Percentiles rank a stretch among this genome's conserved stretches.
Evolutionary conservation across 2,888 invertebrate species (phyloP).

Genomic region (Dorcus hopei): DNA sequence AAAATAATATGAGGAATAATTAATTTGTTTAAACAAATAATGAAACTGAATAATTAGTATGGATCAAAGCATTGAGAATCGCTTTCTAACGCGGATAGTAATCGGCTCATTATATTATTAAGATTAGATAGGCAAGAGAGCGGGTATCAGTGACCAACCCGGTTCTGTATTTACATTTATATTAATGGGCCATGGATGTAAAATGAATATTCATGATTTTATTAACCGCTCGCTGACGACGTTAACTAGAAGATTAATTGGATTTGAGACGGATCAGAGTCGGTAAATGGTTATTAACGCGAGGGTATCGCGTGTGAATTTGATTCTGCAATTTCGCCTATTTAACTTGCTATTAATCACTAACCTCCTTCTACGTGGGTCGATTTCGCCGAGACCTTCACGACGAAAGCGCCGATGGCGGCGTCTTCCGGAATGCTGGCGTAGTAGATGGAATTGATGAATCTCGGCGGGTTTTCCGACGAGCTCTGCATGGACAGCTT

Average conservation of each 20-base stretch:
- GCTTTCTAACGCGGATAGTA: not conserved
- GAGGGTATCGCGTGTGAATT: not conserved
- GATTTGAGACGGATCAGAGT: conserved; percentile 4
- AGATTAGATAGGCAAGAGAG: not conserved
- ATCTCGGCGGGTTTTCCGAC: conserved; percentile 78
- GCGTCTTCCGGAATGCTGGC: conserved; percentile 77
- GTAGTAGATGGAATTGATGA: conserved; percentile 71
- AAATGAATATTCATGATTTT: conserved; percentile 28
- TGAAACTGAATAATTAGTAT: too few relatives aligned
- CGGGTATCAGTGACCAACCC: conserved; percentile 6
- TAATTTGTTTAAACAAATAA: too few relatives aligned
- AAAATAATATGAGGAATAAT: too few relatives aligned
- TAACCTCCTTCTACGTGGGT: conserved; percentile 59
- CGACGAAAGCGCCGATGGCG: conserved; percentile 71
- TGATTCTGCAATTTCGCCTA: not conserved
- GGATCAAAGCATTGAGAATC: too few relatives aligned
- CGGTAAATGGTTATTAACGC: conserved; percentile 2
- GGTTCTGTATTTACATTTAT: conserved; percentile 32
- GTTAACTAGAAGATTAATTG: conserved; percentile 4
- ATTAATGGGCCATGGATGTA: conserved; percentile 20
- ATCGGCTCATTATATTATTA: not conserved
- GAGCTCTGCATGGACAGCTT: conserved; percentile 67
- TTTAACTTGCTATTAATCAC: not conserved
- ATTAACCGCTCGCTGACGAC: conserved; percentile 18
- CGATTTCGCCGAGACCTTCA: conserved; percentile 74